Base-by-base conservation (phyloP, 2,113 vertebrate species). In the Thermophis baileyi region DNA sequence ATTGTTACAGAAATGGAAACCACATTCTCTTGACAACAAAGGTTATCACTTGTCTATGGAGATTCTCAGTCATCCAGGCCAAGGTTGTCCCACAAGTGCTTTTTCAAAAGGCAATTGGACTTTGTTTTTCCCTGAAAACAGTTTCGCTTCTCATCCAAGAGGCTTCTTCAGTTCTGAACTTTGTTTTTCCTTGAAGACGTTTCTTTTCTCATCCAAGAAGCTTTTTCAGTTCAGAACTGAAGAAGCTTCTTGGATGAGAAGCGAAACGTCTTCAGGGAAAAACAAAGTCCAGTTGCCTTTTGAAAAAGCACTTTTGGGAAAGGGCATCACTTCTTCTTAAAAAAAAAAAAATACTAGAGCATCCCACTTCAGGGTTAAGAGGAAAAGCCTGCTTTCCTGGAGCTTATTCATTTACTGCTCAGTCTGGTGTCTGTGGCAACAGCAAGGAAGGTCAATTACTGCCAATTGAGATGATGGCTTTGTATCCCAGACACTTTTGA, bases 291-390 rank as follows among this genome's bases (percentile, higher is more conserved):
- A n/a, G 12, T n/a, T 69, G 30, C 30, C 30, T 69, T 69, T 16
- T 69, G 63, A 69, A 69, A 69, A 69, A 69, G 30, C 63, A 69
- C 25, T 4, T 69, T 69, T 69, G 63, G 12, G 12, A 35, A 88
- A 30, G 57, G 14, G 12, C 35, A 1, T 14, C n/a, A 53, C 49
- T 49, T 14, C 0, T 30, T 88, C 18, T 47, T 35, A 3, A 30
- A 22, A 93, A 92, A 95, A 94, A 94, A 92, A 91, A 63, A n/a
- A 35, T 92, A 92, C 90, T 95, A 96, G 94, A 93, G 94, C 92
- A 81, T 20, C 35, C 40, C 35, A 81, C 74, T 81, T 44, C 35
- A 22, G 35, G 69, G 18, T 81, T 81, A 81, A 81, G 30, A 1
- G 40, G 27, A 25, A 24, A 18, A 51, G 69, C 35, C 63, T 57